Conservation (phyloP, 2,113 vertebrate species). For the Numida meleagris region DNA sequence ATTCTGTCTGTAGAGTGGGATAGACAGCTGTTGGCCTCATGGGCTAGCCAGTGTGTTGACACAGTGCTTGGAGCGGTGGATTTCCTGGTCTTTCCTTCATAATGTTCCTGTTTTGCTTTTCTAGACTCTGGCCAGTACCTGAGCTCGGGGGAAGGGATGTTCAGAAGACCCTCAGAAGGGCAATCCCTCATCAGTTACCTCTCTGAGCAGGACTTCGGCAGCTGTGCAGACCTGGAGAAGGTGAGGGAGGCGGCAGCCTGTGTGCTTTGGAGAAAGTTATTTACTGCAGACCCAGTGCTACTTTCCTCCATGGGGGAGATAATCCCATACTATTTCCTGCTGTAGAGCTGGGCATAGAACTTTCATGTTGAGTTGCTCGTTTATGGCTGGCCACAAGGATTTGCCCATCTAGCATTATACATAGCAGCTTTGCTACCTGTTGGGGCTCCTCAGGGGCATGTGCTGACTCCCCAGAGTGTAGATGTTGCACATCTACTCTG, state of each 20-base stretch:
- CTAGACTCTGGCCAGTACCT: slow-evolving; percentile 84
- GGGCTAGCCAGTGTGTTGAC: neutral
- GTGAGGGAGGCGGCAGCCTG: slow-evolving; percentile 64
- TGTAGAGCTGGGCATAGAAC: neutral
- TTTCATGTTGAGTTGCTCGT: neutral
- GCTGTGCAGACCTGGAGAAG: slow-evolving; percentile 98
- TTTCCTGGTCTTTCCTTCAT: neutral
- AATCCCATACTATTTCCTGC: neutral
- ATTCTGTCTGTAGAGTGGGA: neutral
- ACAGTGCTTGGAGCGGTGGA: neutral
- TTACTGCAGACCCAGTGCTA: neutral
- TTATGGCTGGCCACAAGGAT: neutral
- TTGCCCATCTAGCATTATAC: neutral
- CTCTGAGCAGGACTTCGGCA: slow-evolving; percentile 99
- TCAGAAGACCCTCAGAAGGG: slow-evolving; percentile 93
- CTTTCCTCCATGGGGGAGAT: accelerated
- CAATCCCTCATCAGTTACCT: slow-evolving; percentile 99
- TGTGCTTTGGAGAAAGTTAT: neutral
- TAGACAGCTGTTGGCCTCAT: no score
- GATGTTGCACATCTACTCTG: neutral
- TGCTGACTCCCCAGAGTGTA: neutral
- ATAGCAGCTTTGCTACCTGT: neutral
- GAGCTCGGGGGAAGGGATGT: slow-evolving; percentile 87
- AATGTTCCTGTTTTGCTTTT: neutral
- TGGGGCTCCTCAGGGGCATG: neutral